Conservation (phyloP, 2,113 vertebrate species). For the Alouatta palliata region DNA sequence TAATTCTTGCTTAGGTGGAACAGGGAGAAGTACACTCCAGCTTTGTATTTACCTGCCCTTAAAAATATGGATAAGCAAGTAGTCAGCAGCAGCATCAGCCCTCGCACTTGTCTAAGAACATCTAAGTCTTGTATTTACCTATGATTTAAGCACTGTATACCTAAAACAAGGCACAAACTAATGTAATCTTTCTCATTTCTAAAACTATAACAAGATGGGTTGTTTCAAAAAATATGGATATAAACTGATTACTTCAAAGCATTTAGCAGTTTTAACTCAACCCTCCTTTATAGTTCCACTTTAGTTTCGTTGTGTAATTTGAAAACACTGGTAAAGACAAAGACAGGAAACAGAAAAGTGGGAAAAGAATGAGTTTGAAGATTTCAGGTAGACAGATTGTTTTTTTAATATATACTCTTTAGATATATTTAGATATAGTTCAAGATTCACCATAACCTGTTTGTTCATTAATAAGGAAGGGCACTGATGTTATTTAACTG, state of each 20-base stretch:
- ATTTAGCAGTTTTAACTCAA: neutral
- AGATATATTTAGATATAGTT: neutral
- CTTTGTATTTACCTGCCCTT: neutral
- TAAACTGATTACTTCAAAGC: neutral
- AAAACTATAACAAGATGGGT: neutral
- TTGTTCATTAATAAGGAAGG: neutral
- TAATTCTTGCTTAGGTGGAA: neutral
- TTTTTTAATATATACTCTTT: neutral
- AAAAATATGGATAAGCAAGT: neutral
- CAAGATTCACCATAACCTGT: neutral
- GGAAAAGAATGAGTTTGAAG: neutral
- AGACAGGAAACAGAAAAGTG: neutral
- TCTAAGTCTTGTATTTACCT: neutral
- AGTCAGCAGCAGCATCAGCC: fast-evolving
- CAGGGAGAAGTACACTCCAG: neutral
- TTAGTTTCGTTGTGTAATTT: slow-evolving; percentile 23
- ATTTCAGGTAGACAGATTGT: slow-evolving; percentile 20
- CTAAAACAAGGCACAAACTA: neutral
- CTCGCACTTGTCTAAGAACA: neutral
- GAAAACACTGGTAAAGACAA: neutral
- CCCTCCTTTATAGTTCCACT: neutral
- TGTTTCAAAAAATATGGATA: neutral
- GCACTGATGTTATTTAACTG: neutral
- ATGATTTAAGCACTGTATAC: neutral
- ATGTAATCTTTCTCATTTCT: neutral